phyloP scores from a whole-genome alignment of 2,797 vertebrate species.

The Crossoptilon crossoptilon region DNA sequence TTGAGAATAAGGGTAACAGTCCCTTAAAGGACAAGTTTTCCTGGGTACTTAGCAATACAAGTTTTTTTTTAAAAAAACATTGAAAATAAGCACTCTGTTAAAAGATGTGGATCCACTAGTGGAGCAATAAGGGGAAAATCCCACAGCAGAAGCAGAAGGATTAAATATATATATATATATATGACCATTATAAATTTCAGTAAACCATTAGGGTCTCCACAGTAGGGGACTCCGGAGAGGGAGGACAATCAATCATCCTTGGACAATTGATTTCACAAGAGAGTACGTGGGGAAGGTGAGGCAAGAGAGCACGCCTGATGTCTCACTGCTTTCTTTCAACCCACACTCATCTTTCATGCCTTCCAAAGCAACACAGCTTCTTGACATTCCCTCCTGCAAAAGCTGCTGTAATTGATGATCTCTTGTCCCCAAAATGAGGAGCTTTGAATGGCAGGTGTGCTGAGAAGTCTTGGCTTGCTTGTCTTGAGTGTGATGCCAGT shows the following conservation, averaged over 20 bases:
- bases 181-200: not conserved
- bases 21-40: not conserved
- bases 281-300: conserved; percentile 14
- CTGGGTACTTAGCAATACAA: not conserved
- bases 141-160: not conserved
- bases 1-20: not conserved
- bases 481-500: not conserved
- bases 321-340: not conserved
- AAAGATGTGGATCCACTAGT: not conserved
- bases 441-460: not conserved
- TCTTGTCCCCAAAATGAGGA: not conserved
- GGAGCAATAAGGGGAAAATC: not conserved
- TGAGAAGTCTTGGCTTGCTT: not conserved
- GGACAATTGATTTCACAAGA: not conserved
- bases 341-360: not conserved
- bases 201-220: not conserved
- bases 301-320: fast-evolving
- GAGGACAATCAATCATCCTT: not conserved
- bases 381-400: not conserved
- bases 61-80: not conserved
- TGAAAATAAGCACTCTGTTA: not conserved
- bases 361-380: fast-evolving
- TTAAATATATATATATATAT: not conserved
- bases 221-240: fast-evolving
- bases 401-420: not conserved